phyloP scores from a whole-genome alignment of 2,888 invertebrate species.

The Marronus borbonicus region DNA sequence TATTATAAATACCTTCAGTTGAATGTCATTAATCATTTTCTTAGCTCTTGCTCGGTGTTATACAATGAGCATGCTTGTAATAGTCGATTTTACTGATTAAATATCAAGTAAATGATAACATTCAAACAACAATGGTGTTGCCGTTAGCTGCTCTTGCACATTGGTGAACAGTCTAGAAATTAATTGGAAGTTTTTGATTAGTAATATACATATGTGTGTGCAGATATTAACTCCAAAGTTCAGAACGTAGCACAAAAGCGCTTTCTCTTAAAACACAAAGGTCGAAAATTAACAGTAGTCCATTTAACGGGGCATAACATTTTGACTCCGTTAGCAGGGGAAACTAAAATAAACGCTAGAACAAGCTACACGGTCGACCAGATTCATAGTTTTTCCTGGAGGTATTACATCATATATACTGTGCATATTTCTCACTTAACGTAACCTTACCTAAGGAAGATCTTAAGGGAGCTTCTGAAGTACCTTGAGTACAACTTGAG shows the following conservation, averaged over 20 bases:
- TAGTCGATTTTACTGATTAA: conserved; percentile 27
- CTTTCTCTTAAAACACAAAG: conserved; percentile 46
- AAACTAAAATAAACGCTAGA: background rate
- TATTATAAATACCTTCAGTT: no score
- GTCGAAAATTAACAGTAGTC: conserved; percentile 45
- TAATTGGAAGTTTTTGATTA: background rate
- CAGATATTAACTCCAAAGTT: conserved; percentile 35
- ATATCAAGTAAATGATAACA: conserved; percentile 23
- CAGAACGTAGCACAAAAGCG: conserved; percentile 28
- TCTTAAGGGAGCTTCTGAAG: no score
- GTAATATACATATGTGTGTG: conserved; percentile 31
- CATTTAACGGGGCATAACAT: conserved; percentile 31
- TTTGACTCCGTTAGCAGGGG: background rate
- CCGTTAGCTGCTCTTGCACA: background rate
- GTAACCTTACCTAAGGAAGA: no score
- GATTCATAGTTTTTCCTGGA: no score
- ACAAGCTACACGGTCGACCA: background rate
- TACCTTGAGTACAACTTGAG: no score
- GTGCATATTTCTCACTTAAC: no score
- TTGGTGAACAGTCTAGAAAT: background rate
- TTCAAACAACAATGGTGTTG: no score
- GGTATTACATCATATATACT: no score
- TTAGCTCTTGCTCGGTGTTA: no score
- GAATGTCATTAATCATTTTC: no score
- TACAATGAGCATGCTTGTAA: no score